Evolutionary conservation across 2,888 invertebrate genomes (phyloP), one percentile per base, ranked within the genome.

Genomic region (Timema podura): DNA sequence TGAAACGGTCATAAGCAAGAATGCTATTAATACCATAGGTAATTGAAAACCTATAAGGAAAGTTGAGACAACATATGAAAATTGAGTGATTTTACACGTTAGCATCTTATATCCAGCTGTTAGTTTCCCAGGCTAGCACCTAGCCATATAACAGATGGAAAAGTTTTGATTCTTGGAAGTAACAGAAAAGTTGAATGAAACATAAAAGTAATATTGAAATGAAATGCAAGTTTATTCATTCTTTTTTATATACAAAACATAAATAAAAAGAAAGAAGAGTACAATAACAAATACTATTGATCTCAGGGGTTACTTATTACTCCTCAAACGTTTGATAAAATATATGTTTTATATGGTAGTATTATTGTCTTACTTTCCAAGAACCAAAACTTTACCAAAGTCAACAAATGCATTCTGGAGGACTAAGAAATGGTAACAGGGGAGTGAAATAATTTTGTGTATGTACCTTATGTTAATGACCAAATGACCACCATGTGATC

Each of bases 161-260:
- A 73, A 71, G 71, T 74, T 74, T 71, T 74, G 71, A 72, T 72
- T 74, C 72, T 71, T 68, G 70, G 73, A 71, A 66, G 70, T 68
- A 68, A 68, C 48, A 59, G 61, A 59, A 67, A 69, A 67, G 30
- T 30, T 30, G 30, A 30, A 30, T 30, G 30, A 30, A 2, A 30
- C 30, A 30, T 30, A 30, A 30, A 30, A 30, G 30, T 30, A 30
- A 30, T 30, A 30, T 30, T 30, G 30, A 30, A 10, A 48, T 68
- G 51, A 64, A 64, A 64, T 46, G 16, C 16, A 54, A 65, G 64
- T 51, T 69, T 13, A 10, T 46, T 61, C 61, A 13, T 57, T n/a
- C 46, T 44, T 59, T 48, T 46, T 46, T 65, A 30, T 30, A 30
- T 30, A 30, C 30, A 30, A 30, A 30, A 30, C 30, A 30, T 30